These are phyloP conservation scores for Harpagifer antarcticus DNA, from an alignment of 2,797 vertebrate species.

Conservation along the genomic window DNA sequence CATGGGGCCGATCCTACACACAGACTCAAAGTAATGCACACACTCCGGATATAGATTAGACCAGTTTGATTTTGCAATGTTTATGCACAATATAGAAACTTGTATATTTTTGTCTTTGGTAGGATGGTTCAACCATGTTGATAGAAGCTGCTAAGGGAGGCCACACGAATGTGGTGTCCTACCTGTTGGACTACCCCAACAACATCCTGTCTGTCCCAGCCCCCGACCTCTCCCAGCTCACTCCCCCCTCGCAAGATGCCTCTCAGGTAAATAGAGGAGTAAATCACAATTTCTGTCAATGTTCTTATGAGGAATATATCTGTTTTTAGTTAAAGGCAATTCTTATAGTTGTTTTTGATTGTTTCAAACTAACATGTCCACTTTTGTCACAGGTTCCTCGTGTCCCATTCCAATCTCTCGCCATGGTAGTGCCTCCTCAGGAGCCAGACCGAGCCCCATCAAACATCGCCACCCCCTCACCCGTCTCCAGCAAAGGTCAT, in stretches of 20 bases:
- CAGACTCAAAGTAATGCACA: constrained; percentile 93
- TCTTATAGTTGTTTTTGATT: not conserved
- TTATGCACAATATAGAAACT: not conserved
- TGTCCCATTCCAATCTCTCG: constrained; percentile 97
- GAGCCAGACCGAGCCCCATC: constrained; percentile 96
- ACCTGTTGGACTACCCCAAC: constrained; percentile 99
- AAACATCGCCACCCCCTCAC: constrained; percentile 89
- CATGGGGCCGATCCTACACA: constrained; percentile 98
- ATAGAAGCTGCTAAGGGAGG: constrained; percentile 99
- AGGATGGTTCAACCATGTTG: constrained; percentile 99
- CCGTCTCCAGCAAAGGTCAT: constrained; percentile 94
- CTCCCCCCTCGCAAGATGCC: constrained; percentile 96
- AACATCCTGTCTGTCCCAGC: constrained; percentile 95
- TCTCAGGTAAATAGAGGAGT: constrained; percentile 89
- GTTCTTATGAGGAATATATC: not conserved
- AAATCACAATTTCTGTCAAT: not conserved
- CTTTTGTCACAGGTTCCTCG: constrained; percentile 90
- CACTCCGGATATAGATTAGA: not conserved
- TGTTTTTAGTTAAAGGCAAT: not conserved
- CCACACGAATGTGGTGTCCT: constrained; percentile 99
- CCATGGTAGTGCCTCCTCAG: constrained; percentile 99
- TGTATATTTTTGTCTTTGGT: constrained; percentile 26
- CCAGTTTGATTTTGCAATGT: not conserved
- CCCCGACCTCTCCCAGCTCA: constrained; percentile 95
- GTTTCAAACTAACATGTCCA: constrained; percentile 16